These are phyloP conservation scores for Epizoanthus scotinus DNA, from an alignment of 92 coral and sea anemone genomes.

Conservation along the genomic window DNA sequence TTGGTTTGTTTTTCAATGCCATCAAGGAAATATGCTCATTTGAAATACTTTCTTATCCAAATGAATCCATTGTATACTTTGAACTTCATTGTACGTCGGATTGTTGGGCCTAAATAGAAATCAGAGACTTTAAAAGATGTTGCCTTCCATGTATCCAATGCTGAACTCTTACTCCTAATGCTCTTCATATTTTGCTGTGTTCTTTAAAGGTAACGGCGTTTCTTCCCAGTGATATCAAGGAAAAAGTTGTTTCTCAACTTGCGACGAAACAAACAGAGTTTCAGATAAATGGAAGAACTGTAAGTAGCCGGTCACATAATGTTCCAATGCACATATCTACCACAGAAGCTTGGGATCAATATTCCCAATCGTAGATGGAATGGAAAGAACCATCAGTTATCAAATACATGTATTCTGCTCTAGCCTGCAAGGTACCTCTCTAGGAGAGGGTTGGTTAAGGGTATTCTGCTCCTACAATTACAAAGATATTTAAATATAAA, in stretches of 20 bases:
- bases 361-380: no score
- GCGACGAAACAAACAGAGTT: neutral
- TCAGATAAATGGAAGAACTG: neutral
- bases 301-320: neutral
- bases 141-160: neutral
- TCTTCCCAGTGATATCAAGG: neutral
- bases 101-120: no score
- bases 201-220: neutral
- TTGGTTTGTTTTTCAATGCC: no score
- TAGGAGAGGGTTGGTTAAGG: neutral
- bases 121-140: no score
- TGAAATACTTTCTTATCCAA: no score
- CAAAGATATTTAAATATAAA: no score
- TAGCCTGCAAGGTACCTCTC: neutral
- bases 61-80: no score
- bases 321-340: neutral
- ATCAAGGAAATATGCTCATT: no score
- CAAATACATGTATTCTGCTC: no score
- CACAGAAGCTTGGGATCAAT: neutral
- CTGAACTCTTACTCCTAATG: neutral
- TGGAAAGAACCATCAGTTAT: no score
- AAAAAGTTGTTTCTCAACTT: neutral
- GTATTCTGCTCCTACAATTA: no score
- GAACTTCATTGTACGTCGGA: no score
- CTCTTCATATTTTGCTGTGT: neutral